phyloP scores from a whole-genome alignment of 2,888 invertebrate genomes.

The Apantesis nais region DNA sequence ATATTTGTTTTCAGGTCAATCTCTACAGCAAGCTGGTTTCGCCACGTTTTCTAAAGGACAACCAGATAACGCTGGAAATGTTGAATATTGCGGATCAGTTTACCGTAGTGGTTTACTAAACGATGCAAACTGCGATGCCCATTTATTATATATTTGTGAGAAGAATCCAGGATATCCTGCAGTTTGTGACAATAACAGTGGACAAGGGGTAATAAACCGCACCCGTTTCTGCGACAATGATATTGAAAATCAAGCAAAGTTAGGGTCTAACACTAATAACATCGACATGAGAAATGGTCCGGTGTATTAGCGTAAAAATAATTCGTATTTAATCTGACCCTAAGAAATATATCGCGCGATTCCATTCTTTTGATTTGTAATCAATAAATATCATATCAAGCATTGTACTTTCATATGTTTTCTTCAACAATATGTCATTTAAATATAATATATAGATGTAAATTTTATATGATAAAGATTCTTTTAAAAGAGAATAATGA shows the following conservation, averaged over 20 bases:
- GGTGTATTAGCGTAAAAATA: conserved; percentile 30
- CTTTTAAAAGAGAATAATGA: no score
- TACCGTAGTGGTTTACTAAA: conserved; percentile 47
- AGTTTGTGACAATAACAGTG: conserved; percentile 16
- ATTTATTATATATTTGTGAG: conserved; percentile 29
- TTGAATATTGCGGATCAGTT: conserved; percentile 28
- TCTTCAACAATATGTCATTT: neutral
- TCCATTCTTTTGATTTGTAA: neutral
- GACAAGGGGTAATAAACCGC: neutral
- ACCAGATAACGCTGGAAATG: conserved; percentile 5
- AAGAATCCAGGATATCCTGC: conserved; percentile 17
- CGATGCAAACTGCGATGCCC: conserved; percentile 50
- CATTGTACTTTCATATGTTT: neutral
- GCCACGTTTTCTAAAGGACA: neutral
- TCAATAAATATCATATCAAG: neutral
- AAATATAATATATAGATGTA: neutral
- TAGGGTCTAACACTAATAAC: neutral
- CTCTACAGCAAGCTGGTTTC: conserved; percentile 42
- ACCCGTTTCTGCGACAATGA: conserved; percentile 1
- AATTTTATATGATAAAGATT: no score
- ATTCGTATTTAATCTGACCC: neutral
- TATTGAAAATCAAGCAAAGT: neutral
- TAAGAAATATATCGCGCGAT: neutral
- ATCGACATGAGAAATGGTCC: neutral
- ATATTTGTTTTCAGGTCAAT: conserved; percentile 50